phyloP scores from a whole-genome alignment of 2,888 invertebrate species.

The Nephrotoma guestfalica region DNA sequence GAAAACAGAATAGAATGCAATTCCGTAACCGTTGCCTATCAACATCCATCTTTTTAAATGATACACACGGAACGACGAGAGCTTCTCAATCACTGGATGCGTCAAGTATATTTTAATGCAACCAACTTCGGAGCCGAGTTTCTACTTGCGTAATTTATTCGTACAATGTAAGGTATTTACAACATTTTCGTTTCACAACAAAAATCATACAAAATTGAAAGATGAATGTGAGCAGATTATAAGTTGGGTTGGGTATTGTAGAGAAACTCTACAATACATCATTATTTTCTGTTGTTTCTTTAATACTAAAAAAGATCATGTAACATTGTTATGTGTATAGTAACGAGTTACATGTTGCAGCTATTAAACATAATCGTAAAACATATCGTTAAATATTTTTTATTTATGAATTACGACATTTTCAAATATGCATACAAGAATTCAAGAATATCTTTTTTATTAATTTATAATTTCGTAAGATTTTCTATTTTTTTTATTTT shows the following conservation, averaged over 20 bases:
- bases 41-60: no score
- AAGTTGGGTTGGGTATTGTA: background rate
- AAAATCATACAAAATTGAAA: background rate
- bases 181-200: background rate
- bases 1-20: no score
- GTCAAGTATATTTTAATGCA: no score
- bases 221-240: background rate
- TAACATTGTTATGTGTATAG: background rate
- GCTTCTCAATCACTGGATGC: no score
- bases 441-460: background rate
- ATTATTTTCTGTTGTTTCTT: background rate
- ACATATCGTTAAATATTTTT: background rate
- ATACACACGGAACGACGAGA: no score
- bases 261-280: background rate
- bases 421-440: background rate
- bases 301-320: background rate
- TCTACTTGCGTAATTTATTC: no score
- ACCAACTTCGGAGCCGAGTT: no score
- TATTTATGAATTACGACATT: background rate
- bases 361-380: background rate
- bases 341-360: background rate
- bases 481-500: background rate
- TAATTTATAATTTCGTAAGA: background rate
- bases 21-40: no score
- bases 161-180: no score